Conservation (phyloP, 2,113 vertebrate genomes). For the Mus spicilegus region DNA sequence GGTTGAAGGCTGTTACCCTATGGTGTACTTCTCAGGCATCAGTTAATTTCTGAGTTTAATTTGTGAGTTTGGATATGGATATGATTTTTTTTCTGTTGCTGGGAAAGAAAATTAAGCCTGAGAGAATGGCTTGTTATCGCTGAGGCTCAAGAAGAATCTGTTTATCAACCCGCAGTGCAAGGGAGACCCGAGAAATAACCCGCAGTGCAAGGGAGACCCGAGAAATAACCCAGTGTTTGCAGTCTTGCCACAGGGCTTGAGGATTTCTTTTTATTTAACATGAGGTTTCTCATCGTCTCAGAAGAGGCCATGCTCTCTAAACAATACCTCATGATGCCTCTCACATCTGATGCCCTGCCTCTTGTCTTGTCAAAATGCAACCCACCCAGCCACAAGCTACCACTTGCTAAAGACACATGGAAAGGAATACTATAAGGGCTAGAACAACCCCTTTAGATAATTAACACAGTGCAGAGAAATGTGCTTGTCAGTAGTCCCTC, state of each 20-base stretch:
- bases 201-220: not conserved
- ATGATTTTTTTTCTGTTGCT: conserved; percentile 58
- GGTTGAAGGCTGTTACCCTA: not conserved
- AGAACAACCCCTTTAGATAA: not conserved
- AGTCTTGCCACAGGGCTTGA: not conserved
- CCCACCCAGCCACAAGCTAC: not conserved
- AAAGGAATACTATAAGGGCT: not conserved
- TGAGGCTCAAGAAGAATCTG: conserved; percentile 54
- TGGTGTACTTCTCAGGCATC: not conserved
- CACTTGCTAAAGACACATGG: not conserved
- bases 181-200: conserved; percentile 40
- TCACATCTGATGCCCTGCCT: too few species aligned
- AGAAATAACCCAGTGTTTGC: conserved; percentile 22
- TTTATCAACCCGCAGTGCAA: not conserved
- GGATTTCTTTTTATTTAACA: not conserved
- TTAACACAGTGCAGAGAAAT: not conserved
- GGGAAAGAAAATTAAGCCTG: conserved; percentile 66
- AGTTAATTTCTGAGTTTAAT: conserved; percentile 46
- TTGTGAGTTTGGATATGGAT: conserved; percentile 57
- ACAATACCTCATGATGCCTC: not conserved
- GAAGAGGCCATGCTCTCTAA: not conserved
- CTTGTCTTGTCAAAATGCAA: not conserved
- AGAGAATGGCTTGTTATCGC: conserved; percentile 28
- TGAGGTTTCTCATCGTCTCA: not conserved
- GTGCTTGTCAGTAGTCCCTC: not conserved